phyloP scores from a whole-genome alignment of 2,888 invertebrate species.

The Boloria euphrosyne region DNA sequence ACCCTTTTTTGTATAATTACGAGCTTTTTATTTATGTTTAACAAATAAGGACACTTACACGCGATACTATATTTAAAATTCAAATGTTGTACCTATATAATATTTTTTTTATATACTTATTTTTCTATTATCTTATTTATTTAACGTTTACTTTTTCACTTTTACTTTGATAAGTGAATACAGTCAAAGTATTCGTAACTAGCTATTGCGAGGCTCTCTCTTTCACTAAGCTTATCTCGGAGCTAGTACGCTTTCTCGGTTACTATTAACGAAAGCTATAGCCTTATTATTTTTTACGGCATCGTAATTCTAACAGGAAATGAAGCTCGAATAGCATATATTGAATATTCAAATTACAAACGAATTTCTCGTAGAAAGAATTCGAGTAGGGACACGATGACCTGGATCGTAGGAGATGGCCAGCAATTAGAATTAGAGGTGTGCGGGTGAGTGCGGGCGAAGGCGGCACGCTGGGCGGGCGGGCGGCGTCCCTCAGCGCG shows the following conservation, averaged over 20 bases:
- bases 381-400: conserved; percentile 74
- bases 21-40: background rate
- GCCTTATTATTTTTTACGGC: conserved; percentile 67
- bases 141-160: too few species aligned
- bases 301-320: conserved; percentile 57
- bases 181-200: too few species aligned
- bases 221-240: conserved; percentile 1
- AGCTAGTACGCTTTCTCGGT: conserved; percentile 14
- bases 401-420: conserved; percentile 72
- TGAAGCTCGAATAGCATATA: conserved; percentile 52
- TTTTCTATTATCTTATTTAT: too few species aligned
- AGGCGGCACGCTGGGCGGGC: conserved; percentile 42
- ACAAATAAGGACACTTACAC: background rate
- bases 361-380: conserved; percentile 58
- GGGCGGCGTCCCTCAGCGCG: conserved; percentile 51
- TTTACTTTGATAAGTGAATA: too few species aligned
- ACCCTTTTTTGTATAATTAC: conserved; percentile 8
- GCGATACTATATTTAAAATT: too few species aligned
- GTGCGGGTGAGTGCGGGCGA: conserved; percentile 48
- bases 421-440: conserved; percentile 74
- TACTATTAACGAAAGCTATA: conserved; percentile 60
- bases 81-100: too few species aligned
- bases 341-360: conserved; percentile 69
- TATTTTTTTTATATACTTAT: too few species aligned
- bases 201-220: background rate